Conservation (phyloP, 2,113 vertebrate genomes). For the Pelusios castaneus region DNA sequence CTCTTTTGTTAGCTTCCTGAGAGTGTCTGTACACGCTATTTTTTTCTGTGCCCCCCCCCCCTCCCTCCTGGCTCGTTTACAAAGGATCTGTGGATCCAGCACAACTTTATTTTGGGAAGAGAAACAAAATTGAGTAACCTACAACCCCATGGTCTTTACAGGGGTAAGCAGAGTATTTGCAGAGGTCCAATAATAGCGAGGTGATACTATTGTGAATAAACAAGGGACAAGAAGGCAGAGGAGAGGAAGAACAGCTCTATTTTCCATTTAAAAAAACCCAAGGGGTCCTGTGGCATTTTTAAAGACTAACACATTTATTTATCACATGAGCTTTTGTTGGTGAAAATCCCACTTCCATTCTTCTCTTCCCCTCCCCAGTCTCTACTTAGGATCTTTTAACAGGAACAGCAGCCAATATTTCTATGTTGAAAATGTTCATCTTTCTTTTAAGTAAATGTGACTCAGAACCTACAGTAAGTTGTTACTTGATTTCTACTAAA, state of each 20-base stretch:
- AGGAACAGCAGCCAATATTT: neutral
- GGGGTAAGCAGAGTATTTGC: neutral
- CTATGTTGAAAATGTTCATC: neutral
- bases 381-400: neutral
- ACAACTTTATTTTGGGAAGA: neutral
- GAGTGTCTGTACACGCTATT: neutral
- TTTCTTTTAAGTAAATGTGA: neutral
- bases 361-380: neutral
- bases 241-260: neutral
- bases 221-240: neutral
- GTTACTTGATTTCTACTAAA: slow-evolving; percentile 7
- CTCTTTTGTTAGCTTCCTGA: neutral
- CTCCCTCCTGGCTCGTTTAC: neutral
- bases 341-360: too few relatives aligned
- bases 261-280: neutral
- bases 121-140: neutral
- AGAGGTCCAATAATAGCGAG: neutral
- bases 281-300: too few relatives aligned
- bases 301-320: too few relatives aligned
- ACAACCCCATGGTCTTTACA: rapidly evolving
- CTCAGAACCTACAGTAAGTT: neutral
- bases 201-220: neutral
- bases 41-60: neutral
- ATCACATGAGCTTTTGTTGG: too few relatives aligned
- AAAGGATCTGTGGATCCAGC: neutral